Percentiles rank a stretch among this genome's conserved stretches.
Conservation (phyloP, 1,140 invertebrate genomes). For the Apis dorsata region DNA sequence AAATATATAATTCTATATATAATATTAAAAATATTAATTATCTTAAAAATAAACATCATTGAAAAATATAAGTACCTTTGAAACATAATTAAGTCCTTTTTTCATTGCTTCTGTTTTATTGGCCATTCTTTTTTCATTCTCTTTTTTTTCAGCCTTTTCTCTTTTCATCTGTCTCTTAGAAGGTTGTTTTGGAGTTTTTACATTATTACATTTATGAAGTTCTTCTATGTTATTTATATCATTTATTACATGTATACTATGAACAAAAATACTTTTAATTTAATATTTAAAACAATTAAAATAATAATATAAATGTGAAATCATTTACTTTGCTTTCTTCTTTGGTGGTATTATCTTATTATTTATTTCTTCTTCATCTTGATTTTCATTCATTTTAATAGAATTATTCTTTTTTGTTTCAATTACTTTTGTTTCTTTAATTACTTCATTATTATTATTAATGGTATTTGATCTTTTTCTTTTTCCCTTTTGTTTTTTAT, state of each 20-base stretch:
- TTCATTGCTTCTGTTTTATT: conserved; percentile 61
- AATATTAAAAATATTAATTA: background rate
- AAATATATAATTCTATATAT: conserved; percentile 11
- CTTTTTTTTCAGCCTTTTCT: conserved; percentile 61
- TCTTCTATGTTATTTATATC: conserved; percentile 31
- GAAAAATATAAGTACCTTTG: conserved; percentile 63
- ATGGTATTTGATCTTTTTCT: conserved; percentile 5
- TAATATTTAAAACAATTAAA: background rate
- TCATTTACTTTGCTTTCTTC: conserved; percentile 7
- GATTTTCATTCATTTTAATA: background rate
- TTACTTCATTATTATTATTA: background rate
- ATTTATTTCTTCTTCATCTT: background rate
- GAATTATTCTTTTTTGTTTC: background rate
- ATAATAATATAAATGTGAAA: background rate
- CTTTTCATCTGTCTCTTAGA: conserved; percentile 71
- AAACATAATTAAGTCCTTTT: conserved; percentile 73
- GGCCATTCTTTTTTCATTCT: conserved; percentile 52
- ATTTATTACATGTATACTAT: background rate
- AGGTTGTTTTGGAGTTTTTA: conserved; percentile 38
- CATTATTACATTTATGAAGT: conserved; percentile 24
- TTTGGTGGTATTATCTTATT: background rate
- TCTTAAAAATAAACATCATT: background rate
- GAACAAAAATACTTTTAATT: background rate
- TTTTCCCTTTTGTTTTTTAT: conserved; percentile 21
- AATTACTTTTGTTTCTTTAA: background rate